Percentiles rank a stretch among this genome's conserved stretches.
Conservation (phyloP, 2,797 vertebrate species). For the Cygnus olor region DNA sequence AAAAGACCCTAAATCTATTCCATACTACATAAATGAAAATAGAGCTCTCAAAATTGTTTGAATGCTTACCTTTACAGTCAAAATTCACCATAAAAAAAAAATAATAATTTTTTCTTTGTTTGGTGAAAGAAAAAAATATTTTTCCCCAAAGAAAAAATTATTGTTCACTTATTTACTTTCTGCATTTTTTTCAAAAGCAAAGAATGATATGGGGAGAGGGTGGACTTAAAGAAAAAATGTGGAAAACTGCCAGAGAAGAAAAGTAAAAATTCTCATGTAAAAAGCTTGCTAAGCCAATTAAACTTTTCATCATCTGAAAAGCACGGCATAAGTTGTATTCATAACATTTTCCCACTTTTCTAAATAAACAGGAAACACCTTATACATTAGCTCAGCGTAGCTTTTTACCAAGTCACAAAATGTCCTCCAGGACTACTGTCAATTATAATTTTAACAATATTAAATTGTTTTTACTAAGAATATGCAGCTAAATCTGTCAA, state of each 20-base stretch:
- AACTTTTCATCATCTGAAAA: neutral
- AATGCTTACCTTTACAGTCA: neutral
- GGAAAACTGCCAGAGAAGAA: neutral
- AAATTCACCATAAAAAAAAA: neutral
- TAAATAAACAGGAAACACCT: neutral
- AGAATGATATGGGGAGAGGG: neutral
- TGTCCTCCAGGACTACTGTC: neutral
- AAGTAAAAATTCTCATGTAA: neutral
- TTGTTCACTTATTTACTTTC: neutral
- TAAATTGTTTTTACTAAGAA: neutral
- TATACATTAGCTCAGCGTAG: neutral
- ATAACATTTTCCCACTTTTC: neutral
- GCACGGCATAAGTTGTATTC: neutral
- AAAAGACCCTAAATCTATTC: neutral
- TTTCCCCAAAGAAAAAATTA: neutral
- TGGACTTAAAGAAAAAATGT: neutral
- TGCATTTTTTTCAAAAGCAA: neutral
- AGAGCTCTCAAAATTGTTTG: neutral
- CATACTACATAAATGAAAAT: neutral
- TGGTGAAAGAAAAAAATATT: neutral
- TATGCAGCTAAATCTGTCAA: neutral
- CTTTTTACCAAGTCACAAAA: neutral
- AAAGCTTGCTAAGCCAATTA: neutral
- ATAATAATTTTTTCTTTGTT: neutral
- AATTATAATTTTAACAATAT: neutral